Evolutionary conservation across 2,113 vertebrate genomes (phyloP), one percentile per base, ranked within the genome.

Genomic region (Saimiri boliviensis): DNA sequence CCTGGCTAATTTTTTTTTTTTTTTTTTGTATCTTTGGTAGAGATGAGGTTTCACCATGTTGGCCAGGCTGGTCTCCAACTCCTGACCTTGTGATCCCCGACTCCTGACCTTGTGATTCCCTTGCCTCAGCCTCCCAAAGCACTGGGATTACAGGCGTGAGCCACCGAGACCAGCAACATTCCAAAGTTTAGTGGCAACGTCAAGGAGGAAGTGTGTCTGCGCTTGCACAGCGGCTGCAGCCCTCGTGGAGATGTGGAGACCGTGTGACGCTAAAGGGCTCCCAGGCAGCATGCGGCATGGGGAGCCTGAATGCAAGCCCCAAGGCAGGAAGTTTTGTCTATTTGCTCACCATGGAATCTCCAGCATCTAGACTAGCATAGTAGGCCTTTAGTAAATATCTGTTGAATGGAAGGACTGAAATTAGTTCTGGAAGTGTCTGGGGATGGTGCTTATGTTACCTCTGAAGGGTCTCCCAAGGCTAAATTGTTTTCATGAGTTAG

Each of bases 211-310:
- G 40, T 23, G 13, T 23, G 25, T n/a, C 35, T 25, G n/a, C 13
- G 23, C 20, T 42, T 42, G 17, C 14, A 3, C 58, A 27, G 35
- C 19, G 70, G 32, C 37, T 16, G 19, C 32, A 56, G 52, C 56
- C 86, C 68, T 20, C 0, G 0, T 54, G 58, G 17, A 68, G 91
- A 30, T 0, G 4, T 35, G 58, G 85, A 47, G 47, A 14, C 14
- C 0, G 0, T 58, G 70, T 16, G 54, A 25, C 0, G 25, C 40
- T 20, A 5, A n/a, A 58, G 56, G 56, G 35, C 27, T 52, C 45
- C 45, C 58, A 35, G 9, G 3, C 21, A 45, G 6, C 9, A 20
- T 5, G 49, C 8, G 7, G 60, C 8, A 9, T 40, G 52, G 71
- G 27, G 20, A 25, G 17, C 66, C 6, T 8, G 49, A 35, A 54